Base-by-base conservation (phyloP, 1,140 invertebrate genomes). In the Neomicropteryx cornuta region DNA sequence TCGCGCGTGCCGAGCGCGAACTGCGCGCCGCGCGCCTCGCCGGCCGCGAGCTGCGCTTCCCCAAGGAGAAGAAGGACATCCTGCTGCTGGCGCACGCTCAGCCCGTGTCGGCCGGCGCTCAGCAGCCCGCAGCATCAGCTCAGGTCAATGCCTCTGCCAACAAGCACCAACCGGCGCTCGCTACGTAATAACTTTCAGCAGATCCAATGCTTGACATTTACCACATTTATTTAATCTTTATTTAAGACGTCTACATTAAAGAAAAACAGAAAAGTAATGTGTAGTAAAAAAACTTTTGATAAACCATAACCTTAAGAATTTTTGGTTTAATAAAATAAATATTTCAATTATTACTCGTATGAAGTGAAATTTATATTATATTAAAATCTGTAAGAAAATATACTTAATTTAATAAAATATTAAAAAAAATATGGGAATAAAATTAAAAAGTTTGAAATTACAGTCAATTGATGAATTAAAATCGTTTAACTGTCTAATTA, bases 61-160 rank as follows among this genome's bases (percentile, higher is more conserved):
- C 88, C 19, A 95, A 95, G 63, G 91, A 96, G 62, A 96, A 95
- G 58, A 85, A 91, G 53, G 90, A 95, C 56, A 95, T 96, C 56
- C 67, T 95, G 10, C 81, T 91, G 68, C 71, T 92, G 46, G 90
- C 89, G 8, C 81, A 83, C 46, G 81, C 80, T 43, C 84, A 88
- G 55, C 72, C 87, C 42, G 75, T 66, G 46, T 66, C 68, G 2
- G 58, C 68, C 14, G 58, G 56, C 24, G 52, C 58, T 30, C 53
- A 53, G 46, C 53, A 55, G 49, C 53, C 54, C 17, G 6, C 17
- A 32, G 17, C 5, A 5, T 5, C 14, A 8, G 11, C 17, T 32
- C 5, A 8, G 14, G 11, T 32, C 6, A 8, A 16, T 32, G 17
- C 10, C 33, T 5, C 33, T 5, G 14, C 33, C 16, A 5, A 19